phyloP scores from a whole-genome alignment of 2,888 invertebrate genomes.

The Meliscaeva auricollis region DNA sequence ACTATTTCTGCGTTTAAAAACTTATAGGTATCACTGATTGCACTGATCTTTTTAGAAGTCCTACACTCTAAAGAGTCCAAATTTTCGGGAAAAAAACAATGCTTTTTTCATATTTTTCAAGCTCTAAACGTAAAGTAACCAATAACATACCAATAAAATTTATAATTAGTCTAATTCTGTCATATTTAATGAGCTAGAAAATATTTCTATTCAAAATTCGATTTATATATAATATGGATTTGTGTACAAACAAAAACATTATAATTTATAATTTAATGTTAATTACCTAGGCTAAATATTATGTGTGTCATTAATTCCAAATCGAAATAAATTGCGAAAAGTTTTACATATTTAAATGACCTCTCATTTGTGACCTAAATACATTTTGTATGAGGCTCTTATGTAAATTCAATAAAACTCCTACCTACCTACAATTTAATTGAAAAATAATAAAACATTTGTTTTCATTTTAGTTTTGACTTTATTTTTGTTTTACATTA shows the following conservation, averaged over 20 bases:
- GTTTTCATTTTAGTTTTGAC: neutral
- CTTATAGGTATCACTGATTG: no score
- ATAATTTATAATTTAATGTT: slow-evolving; percentile 3
- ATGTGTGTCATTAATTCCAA: slow-evolving; percentile 9
- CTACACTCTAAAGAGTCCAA: no score
- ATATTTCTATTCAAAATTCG: slow-evolving; percentile 8
- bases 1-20: no score
- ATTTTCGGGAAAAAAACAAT: no score
- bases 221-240: neutral
- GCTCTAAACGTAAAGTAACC: no score
- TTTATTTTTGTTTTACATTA: neutral
- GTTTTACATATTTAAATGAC: slow-evolving; percentile 21
- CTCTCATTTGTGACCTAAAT: slow-evolving; percentile 25
- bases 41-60: no score
- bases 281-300: slow-evolving; percentile 2
- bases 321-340: slow-evolving; percentile 30
- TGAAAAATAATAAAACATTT: slow-evolving; percentile 11
- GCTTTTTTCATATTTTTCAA: no score
- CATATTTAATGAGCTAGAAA: slow-evolving; percentile 18
- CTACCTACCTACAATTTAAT: slow-evolving; percentile 4
- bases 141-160: no score
- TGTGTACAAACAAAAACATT: neutral
- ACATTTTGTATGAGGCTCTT: neutral
- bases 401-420: neutral
- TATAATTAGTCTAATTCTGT: neutral